phyloP scores from a whole-genome alignment of 2,888 invertebrate genomes.

The Ophioninae sp. region DNA sequence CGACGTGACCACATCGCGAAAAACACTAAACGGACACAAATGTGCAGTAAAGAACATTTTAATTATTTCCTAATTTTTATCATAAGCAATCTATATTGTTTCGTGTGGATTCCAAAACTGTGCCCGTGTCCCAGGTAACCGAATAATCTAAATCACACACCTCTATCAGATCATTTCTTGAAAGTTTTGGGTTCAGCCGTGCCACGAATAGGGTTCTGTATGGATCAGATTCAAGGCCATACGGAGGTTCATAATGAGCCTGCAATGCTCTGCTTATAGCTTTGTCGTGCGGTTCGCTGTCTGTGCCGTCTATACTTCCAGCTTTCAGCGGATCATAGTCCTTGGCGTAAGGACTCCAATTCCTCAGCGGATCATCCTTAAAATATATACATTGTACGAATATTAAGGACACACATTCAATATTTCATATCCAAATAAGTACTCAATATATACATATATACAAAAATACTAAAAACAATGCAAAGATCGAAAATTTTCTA shows the following conservation, averaged over 20 bases:
- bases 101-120: background rate
- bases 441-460: background rate
- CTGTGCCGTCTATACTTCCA: conserved; percentile 94
- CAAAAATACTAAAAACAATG: background rate
- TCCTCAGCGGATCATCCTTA: conserved; percentile 67
- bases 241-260: conserved; percentile 86
- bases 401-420: background rate
- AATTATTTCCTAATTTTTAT: background rate
- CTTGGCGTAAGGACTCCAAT: conserved; percentile 84
- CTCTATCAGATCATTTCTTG: conserved; percentile 83
- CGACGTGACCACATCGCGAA: conserved; percentile 85
- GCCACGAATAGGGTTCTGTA: conserved; percentile 89
- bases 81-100: background rate
- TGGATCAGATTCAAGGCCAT: conserved; percentile 86
- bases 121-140: background rate
- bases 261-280: conserved; percentile 88
- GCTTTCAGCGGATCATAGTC: conserved; percentile 90
- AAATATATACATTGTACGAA: background rate
- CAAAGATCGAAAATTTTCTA: background rate
- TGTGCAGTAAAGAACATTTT: background rate
- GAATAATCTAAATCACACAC: conserved; percentile 67
- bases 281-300: conserved; percentile 90
- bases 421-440: background rate
- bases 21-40: conserved; percentile 83
- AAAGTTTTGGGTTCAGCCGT: conserved; percentile 86